phyloP scores from a whole-genome alignment of 2,888 invertebrate species.

The Sinopyrophorus schimmeli region DNA sequence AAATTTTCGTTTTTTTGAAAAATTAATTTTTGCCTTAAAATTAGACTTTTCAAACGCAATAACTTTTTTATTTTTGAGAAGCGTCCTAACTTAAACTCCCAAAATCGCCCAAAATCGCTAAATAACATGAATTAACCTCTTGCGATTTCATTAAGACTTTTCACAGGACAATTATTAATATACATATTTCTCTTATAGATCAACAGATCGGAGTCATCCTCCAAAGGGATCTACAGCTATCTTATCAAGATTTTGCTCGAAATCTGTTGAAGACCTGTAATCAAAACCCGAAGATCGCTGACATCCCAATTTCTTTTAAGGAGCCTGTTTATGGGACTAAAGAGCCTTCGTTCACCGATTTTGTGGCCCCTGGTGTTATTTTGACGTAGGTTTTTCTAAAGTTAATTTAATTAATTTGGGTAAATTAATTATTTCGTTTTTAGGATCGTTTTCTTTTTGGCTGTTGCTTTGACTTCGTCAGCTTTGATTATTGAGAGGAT shows the following conservation, averaged over 20 bases:
- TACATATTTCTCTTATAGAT: conserved; percentile 59
- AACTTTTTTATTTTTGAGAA: no score
- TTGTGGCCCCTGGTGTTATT: conserved; percentile 94
- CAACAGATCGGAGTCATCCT: conserved; percentile 92
- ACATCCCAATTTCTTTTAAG: conserved; percentile 86
- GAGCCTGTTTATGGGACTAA: conserved; percentile 86
- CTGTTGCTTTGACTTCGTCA: conserved; percentile 91
- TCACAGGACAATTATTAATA: not conserved
- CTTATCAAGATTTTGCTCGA: conserved; percentile 84
- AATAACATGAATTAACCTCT: no score
- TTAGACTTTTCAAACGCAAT: no score
- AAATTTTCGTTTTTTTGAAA: no score
- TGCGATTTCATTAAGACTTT: no score
- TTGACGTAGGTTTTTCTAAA: conserved; percentile 70
- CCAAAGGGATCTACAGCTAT: conserved; percentile 81
- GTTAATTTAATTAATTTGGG: not conserved
- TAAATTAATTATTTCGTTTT: conserved; percentile 41
- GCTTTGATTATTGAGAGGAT: conserved; percentile 88
- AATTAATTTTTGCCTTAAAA: no score
- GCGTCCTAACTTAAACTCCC: no score
- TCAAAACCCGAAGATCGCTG: conserved; percentile 83
- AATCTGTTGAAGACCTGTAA: conserved; percentile 72
- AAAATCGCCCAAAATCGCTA: no score
- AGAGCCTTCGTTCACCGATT: conserved; percentile 92
- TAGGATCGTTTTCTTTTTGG: conserved; percentile 95